Evolutionary conservation across 2,888 invertebrate genomes (phyloP), one percentile per base, ranked within the genome.

Genomic region (Eupithecia pulchellata): DNA sequence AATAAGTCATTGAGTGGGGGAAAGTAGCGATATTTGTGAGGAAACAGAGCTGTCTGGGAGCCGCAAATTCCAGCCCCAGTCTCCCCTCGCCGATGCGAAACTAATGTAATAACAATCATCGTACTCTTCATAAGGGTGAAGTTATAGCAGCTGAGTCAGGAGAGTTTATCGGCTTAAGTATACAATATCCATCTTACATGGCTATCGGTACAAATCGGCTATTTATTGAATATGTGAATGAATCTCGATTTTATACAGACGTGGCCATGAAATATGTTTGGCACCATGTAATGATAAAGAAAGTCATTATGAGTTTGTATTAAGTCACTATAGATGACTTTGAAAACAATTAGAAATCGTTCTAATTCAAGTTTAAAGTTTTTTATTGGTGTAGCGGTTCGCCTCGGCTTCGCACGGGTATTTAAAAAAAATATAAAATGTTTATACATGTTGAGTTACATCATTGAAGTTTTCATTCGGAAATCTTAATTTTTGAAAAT

Each of bases 71-170:
- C 30, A 55, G 52, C 71, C 76, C 70, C 73, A 68, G 68, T 72
- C 76, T 75, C 61, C 61, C 61, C 61, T 36, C 34, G 61, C 14
- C 61, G 32, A 61, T 61, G 61, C 39, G 77, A 81, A 78, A 79
- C 77, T 75, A 69, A 73, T 69, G 64, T 86, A 85, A 87, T 88
- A 87, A 85, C 85, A 87, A 85, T 87, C 83, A 86, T 86, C 85
- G 82, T 79, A 67, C 58, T 69, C 67, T 73, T 67, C 69, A 62
- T 67, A 79, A 71, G 74, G 75, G 74, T 60, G 70, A 73, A 68
- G 64, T 64, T 79, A 66, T 58, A 69, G 57, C 69, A 61, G 69
- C 58, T 69, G 58, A 42, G 39, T 65, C 39, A 52, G 25, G 30
- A 47, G 30, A 52, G 65, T 61, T 61, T 61, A 61, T 61, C 61